A percentile compares a stretch with the other conserved stretches of the same genome.
Evolutionary conservation across 2,888 invertebrate species (phyloP).

Genomic region (Apamea epomidion): DNA sequence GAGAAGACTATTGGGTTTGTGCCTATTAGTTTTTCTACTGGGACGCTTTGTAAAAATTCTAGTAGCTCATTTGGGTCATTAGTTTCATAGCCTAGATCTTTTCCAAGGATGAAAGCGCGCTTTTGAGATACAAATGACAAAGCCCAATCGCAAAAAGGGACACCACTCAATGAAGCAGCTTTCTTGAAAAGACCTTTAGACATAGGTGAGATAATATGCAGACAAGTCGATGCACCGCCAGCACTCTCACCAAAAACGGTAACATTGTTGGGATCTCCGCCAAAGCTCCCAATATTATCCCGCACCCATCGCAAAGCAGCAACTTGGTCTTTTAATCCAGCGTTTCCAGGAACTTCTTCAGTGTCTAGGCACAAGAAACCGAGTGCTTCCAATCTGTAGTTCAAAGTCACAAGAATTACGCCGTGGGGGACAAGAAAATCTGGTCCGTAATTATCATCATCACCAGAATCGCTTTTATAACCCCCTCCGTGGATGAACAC

Average conservation of each 20-base stretch:
- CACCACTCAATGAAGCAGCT: constrained; percentile 75
- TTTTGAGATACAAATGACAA: constrained; percentile 68
- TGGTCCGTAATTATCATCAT: constrained; percentile 74
- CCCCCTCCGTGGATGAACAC: constrained; percentile 78
- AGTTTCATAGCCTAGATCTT: constrained; percentile 74
- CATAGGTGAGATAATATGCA: constrained; percentile 75
- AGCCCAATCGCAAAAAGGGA: constrained; percentile 74
- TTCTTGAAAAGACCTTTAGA: constrained; percentile 73
- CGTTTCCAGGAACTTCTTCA: constrained; percentile 77
- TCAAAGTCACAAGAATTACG: constrained; percentile 76
- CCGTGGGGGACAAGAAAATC: constrained; percentile 75
- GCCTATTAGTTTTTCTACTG: constrained; percentile 70
- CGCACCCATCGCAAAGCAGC: constrained; percentile 75
- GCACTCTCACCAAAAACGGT: constrained; percentile 78
- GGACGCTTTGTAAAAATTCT: constrained; percentile 74
- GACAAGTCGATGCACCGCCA: constrained; percentile 70
- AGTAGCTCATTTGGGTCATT: constrained; percentile 72
- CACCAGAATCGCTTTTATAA: constrained; percentile 74
- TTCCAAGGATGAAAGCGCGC: constrained; percentile 75
- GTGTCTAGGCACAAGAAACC: constrained; percentile 75
- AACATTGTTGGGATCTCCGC: constrained; percentile 75
- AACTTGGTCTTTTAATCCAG: constrained; percentile 77
- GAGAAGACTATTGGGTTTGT: constrained; percentile 68
- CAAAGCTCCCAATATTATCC: constrained; percentile 73
- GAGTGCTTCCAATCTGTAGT: constrained; percentile 75